Evolutionary conservation across 2,888 invertebrate genomes (phyloP), one percentile per base, ranked within the genome.

Genomic region (Apamea sordens): DNA sequence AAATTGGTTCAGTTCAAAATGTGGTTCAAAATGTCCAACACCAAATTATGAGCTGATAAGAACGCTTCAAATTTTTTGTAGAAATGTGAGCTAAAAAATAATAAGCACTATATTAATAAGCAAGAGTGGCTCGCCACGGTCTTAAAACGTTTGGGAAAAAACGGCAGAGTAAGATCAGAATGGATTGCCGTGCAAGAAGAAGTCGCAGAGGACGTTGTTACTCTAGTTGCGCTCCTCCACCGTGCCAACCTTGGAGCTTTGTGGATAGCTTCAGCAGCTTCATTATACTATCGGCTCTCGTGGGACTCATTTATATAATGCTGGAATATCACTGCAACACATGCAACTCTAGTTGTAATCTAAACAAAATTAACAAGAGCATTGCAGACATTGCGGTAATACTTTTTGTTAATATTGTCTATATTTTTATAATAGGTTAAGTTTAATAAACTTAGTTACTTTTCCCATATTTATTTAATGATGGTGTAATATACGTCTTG

Each of bases 311-410:
- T 6, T 95, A 94, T 81, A 53, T 95, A 47, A 93, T 95, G 92
- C 81, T 96, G 47, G 94, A 95, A 28, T 92, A 93, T 74, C 95
- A 96, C 64, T 95, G 94, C 77, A 90, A 69, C 41, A 89, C 90
- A 47, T 95, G 95, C 79, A 89, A 72, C 24, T 83, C 91, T 2
- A 94, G 92, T 83, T 91, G 86, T 79, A 91, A 95, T 72, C 72
- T 94, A 15, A 89, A 88, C 15, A 91, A 89, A 64, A 90, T 96
- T 32, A 92, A 93, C 0, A 93, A 88, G 82, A 93, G 89, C 78
- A 92, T 96, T 74, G 91, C 94, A 47, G 92, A 94, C 53, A 94
- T 96, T 69, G 88, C 94, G 90, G 96, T 96, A 92, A 92, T 47
- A 65, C 0, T 67, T 64, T 65, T 61, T 53, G 59, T 53, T 28